A percentile compares a stretch with the other conserved stretches of the same genome.
These are phyloP conservation scores for Callopanchax toddi DNA, from an alignment of 2,113 vertebrate genomes.

Conservation along the genomic window DNA sequence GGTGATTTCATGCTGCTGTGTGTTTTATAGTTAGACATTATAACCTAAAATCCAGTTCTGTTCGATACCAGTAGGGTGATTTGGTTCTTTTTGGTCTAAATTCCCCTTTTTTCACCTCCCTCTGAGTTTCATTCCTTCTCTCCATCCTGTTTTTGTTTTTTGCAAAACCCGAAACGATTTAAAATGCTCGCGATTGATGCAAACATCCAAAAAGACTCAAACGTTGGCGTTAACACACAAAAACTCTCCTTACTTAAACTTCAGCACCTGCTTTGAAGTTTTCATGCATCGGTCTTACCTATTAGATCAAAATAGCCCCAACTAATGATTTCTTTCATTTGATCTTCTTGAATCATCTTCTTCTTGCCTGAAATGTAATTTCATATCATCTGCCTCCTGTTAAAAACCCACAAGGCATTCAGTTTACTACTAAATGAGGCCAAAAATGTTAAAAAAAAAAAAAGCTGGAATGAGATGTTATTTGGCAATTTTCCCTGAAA, in stretches of 20 bases:
- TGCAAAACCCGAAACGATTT: neutral
- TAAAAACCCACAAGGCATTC: neutral
- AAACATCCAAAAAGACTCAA: slow-evolving; percentile 6
- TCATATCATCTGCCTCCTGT: neutral
- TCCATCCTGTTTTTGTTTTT: neutral
- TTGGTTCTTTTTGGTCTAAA: neutral
- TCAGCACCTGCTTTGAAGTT: neutral
- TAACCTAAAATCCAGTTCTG: slow-evolving; percentile 8
- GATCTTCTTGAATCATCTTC: neutral
- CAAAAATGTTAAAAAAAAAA: too few relatives aligned
- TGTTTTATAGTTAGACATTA: slow-evolving; percentile 43
- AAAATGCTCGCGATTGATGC: neutral
- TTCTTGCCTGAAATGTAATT: neutral
- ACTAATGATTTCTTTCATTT: neutral
- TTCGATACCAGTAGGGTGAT: neutral
- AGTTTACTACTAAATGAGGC: neutral
- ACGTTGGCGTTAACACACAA: neutral
- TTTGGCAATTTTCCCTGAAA: neutral
- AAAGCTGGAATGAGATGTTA: neutral
- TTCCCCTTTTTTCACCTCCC: neutral
- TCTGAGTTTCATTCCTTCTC: neutral
- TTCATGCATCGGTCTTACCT: neutral
- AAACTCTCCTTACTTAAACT: neutral
- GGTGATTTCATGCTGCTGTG: slow-evolving; percentile 41
- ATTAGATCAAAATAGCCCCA: neutral